These are phyloP conservation scores for Drosophila sucinea DNA, from an alignment of 1,140 invertebrate species.

Conservation along the genomic window DNA sequence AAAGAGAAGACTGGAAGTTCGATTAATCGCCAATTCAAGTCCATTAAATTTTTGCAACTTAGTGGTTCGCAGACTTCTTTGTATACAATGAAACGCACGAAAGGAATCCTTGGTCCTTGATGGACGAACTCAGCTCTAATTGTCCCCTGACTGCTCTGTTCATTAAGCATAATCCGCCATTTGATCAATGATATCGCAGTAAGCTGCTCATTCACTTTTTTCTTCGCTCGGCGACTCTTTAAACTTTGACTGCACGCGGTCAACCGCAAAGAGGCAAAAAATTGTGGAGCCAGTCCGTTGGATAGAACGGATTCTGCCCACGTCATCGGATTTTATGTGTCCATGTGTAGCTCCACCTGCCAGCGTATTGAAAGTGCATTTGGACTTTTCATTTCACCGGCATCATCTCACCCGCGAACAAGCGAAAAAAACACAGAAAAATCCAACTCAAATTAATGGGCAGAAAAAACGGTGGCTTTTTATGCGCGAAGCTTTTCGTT, in stretches of 20 bases:
- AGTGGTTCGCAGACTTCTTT: no score
- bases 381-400: conserved; percentile 58
- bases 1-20: no score
- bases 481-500: conserved; percentile 45
- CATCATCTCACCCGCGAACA: conserved; percentile 2
- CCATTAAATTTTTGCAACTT: no score
- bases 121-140: neutral
- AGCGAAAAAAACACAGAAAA: neutral
- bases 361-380: conserved; percentile 54
- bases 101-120: no score
- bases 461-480: conserved; percentile 59
- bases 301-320: neutral
- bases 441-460: conserved; percentile 66
- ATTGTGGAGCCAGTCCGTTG: conserved; percentile 20
- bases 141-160: neutral
- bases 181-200: conserved; percentile 54
- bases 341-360: neutral
- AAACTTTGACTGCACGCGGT: conserved; percentile 56
- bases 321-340: neutral
- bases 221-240: conserved; percentile 33
- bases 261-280: conserved; percentile 54
- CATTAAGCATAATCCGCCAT: conserved; percentile 15
- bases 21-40: no score
- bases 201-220: conserved; percentile 36
- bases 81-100: no score